phyloP scores from a whole-genome alignment of 2,888 invertebrate genomes.

The Diloba caeruleocephala region DNA sequence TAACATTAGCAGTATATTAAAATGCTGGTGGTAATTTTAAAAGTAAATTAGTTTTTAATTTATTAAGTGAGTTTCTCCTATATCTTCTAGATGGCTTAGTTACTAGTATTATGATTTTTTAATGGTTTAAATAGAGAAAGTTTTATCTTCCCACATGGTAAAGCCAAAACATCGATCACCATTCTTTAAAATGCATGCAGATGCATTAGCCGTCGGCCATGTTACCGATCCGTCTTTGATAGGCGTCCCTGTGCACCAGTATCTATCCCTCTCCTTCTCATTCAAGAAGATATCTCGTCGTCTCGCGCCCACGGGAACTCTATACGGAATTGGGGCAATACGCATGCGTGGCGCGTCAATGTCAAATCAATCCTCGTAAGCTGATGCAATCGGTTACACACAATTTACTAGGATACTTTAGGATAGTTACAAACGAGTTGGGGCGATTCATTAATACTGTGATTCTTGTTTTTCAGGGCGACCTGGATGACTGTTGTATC shows the following conservation, averaged over 20 bases:
- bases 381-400: conserved; percentile 81
- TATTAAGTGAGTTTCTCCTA: too few relatives aligned
- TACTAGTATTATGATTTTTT: not conserved
- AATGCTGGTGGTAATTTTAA: too few relatives aligned
- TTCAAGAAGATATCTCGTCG: conserved; percentile 52
- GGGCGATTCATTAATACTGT: conserved; percentile 58
- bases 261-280: conserved; percentile 64
- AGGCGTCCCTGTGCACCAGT: conserved; percentile 62
- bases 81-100: too few relatives aligned
- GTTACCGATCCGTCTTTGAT: conserved; percentile 72
- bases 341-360: conserved; percentile 87
- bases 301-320: conserved; percentile 67
- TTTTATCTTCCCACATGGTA: conserved; percentile 50
- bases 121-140: conserved; percentile 49
- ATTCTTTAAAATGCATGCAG: conserved; percentile 77
- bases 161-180: conserved; percentile 61
- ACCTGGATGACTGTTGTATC: conserved; percentile 50
- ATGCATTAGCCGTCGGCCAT: conserved; percentile 84
- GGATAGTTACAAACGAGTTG: conserved; percentile 59
- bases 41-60: conserved; percentile 1
- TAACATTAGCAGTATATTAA: not conserved
- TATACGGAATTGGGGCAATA: conserved; percentile 83
- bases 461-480: conserved; percentile 65
- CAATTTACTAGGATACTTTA: conserved; percentile 60
- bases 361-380: conserved; percentile 88